Evolutionary conservation across 2,888 invertebrate genomes (phyloP).

Genomic region (Napeogenes sylphis): DNA sequence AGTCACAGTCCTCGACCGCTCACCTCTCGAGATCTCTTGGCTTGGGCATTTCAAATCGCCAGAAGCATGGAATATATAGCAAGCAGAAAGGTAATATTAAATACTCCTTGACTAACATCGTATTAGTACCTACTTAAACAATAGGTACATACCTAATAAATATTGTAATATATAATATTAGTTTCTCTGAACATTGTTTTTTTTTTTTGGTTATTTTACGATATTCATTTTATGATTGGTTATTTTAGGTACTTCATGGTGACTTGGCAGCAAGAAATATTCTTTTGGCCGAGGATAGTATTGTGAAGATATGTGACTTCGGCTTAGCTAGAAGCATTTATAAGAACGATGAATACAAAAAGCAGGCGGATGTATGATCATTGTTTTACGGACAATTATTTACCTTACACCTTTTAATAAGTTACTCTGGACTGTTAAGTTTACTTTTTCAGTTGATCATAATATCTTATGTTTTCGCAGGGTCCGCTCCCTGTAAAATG

Average conservation of each 20-base stretch:
- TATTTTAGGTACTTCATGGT: constrained; percentile 85
- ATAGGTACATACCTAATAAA: no score
- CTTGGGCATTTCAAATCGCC: constrained; percentile 95
- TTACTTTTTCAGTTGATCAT: no score
- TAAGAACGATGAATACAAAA: constrained; percentile 92
- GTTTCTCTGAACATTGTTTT: no score
- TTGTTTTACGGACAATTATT: not conserved
- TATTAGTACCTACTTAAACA: no score
- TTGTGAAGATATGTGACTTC: constrained; percentile 98
- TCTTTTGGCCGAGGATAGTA: constrained; percentile 90
- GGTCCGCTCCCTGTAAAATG: constrained; percentile 95
- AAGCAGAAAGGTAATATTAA: constrained; percentile 83
- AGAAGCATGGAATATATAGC: constrained; percentile 97
- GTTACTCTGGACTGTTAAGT: not conserved
- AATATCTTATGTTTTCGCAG: constrained; percentile 53
- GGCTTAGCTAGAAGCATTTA: constrained; percentile 95
- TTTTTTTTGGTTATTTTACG: no score
- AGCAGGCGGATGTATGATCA: constrained; percentile 86
- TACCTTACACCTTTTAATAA: not conserved
- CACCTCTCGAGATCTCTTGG: constrained; percentile 89
- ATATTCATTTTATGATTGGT: not conserved
- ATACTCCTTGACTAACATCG: not conserved
- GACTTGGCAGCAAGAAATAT: constrained; percentile 95
- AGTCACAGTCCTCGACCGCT: constrained; percentile 81
- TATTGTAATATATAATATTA: no score